Conservation (phyloP, 2,797 vertebrate species). For the Morelia viridis region DNA sequence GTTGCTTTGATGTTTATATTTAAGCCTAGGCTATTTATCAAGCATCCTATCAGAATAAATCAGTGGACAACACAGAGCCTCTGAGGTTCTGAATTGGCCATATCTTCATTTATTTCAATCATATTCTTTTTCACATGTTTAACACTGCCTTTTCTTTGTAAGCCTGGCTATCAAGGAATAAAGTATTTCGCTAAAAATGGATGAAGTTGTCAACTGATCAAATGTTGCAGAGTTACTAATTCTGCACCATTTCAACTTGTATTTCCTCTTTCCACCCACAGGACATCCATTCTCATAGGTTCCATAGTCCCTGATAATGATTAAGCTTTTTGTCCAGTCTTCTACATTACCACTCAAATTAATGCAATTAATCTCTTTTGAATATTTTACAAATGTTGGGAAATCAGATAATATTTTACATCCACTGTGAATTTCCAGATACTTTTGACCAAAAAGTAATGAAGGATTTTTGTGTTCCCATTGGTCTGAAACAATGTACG, state of each 20-base stretch:
- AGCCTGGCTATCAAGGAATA: neutral
- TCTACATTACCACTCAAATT: neutral
- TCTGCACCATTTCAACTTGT: neutral
- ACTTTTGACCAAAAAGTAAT: neutral
- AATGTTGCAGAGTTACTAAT: neutral
- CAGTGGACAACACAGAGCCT: neutral
- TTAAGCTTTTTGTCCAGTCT: neutral
- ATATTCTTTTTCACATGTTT: neutral
- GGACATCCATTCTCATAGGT: neutral
- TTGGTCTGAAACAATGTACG: neutral
- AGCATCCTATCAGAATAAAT: neutral
- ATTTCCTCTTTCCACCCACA: neutral
- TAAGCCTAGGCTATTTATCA: neutral
- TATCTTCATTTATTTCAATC: neutral
- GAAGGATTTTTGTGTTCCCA: neutral
- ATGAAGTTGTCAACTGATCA: neutral
- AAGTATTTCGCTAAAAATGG: neutral
- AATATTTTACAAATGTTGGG: neutral
- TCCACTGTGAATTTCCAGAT: neutral
- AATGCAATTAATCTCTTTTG: neutral
- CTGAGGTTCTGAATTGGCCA: neutral
- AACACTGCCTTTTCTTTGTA: neutral
- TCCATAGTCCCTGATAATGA: neutral
- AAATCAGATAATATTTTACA: neutral
- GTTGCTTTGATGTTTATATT: neutral